Conservation (phyloP, 2,888 invertebrate genomes). For the Kuschelorhynchus macadamiae region DNA sequence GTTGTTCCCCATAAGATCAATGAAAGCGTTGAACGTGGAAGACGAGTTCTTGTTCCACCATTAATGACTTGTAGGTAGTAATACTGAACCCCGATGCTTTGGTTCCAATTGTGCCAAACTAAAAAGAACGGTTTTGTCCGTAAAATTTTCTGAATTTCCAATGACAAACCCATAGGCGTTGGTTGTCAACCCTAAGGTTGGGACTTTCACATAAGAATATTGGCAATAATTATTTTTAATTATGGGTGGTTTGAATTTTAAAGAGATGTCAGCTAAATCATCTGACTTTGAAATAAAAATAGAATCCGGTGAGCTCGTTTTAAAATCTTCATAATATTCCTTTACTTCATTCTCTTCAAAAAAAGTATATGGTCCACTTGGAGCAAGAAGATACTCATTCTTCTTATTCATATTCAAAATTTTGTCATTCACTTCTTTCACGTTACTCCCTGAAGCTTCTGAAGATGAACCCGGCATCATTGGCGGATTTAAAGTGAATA, state of each 20-base stretch:
- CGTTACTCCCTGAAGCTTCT: conserved; percentile 21
- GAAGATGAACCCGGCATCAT: neutral
- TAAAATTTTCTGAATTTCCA: conserved; percentile 61
- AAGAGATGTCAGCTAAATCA: conserved; percentile 18
- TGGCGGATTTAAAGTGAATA: conserved; percentile 14
- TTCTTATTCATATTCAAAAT: too few relatives aligned
- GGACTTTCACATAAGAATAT: conserved; percentile 24
- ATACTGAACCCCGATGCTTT: conserved; percentile 40
- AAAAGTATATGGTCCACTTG: conserved; percentile 31
- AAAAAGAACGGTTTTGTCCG: conserved; percentile 66
- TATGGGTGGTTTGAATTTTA: conserved; percentile 29
- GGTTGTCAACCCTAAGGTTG: conserved; percentile 28
- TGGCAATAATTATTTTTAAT: conserved; percentile 35
- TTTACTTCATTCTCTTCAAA: conserved; percentile 29
- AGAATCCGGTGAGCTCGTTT: conserved; percentile 15
- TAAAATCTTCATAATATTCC: conserved; percentile 39
- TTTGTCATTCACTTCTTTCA: too few relatives aligned
- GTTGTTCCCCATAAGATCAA: conserved; percentile 24
- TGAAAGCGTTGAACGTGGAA: conserved; percentile 27
- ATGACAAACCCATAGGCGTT: conserved; percentile 22
- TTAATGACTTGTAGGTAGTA: conserved; percentile 36
- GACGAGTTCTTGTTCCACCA: conserved; percentile 42
- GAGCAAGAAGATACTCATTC: conserved; percentile 31
- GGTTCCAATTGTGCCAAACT: conserved; percentile 39
- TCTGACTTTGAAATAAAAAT: conserved; percentile 21